Conservation (phyloP, 2,797 vertebrate genomes). For the Megalops cyprinoides region DNA sequence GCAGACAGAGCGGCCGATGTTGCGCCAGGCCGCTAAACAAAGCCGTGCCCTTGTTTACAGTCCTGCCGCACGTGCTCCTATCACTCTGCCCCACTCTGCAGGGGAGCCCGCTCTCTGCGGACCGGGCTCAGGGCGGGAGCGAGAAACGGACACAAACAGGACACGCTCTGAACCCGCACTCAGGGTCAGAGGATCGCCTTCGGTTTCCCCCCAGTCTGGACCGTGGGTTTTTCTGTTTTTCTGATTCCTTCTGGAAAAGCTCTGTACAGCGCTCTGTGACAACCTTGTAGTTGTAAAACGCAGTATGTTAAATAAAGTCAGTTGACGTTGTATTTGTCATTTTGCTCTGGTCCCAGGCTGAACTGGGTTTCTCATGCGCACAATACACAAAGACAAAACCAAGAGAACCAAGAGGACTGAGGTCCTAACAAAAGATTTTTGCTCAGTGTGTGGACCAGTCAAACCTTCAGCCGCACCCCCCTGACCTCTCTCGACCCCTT, state of each 20-base stretch:
- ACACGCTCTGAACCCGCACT: background rate
- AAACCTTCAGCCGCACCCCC: background rate
- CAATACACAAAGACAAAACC: no score
- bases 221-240: no score
- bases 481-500: background rate
- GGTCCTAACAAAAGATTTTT: no score
- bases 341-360: no score
- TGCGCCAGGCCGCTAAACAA: background rate
- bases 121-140: background rate
- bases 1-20: background rate
- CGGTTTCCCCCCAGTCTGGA: background rate
- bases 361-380: no score
- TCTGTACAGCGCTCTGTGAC: no score
- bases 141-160: background rate
- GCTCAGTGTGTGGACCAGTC: background rate
- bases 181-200: no score
- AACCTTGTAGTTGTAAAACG: no score
- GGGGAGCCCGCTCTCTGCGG: slow-evolving; percentile 5
- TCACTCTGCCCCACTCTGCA: slow-evolving; percentile 10
- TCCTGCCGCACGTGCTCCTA: slow-evolving; percentile 5
- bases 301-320: no score
- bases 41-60: slow-evolving; percentile 14
- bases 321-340: no score
- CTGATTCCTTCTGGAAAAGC: no score
- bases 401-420: no score